These are phyloP conservation scores for Sturnus vulgaris DNA, from an alignment of 2,113 vertebrate species.

Conservation along the genomic window DNA sequence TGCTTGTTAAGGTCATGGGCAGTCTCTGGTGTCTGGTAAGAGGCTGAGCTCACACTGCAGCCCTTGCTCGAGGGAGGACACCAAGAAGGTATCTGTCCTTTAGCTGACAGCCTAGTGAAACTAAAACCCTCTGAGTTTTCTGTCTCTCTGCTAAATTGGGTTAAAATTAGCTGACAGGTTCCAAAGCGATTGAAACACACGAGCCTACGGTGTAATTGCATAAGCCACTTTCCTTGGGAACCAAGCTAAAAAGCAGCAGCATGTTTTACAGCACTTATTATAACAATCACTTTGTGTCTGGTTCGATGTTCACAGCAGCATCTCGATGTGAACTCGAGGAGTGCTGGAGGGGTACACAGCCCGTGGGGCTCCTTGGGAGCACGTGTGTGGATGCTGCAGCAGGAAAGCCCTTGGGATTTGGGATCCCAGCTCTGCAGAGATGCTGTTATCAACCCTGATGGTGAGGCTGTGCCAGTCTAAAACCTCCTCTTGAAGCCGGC, in stretches of 20 bases:
- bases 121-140: background rate
- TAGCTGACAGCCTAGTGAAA: constrained; percentile 27
- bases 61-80: background rate
- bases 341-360: background rate
- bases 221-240: constrained; percentile 27
- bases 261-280: background rate
- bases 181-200: background rate
- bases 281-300: background rate
- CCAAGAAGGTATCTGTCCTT: constrained; percentile 4
- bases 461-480: background rate
- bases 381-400: background rate
- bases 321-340: background rate
- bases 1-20: background rate
- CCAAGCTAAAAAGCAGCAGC: background rate
- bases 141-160: background rate
- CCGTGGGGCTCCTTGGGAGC: background rate
- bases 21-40: background rate
- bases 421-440: background rate
- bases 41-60: background rate
- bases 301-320: background rate
- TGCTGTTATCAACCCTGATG: background rate
- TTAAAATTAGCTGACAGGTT: constrained; percentile 59
- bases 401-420: background rate
- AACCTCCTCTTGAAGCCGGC: background rate
- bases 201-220: constrained; percentile 12